Evolutionary conservation across 2,888 invertebrate genomes (phyloP), one percentile per base, ranked within the genome.

Genomic region (Chesias legatella): DNA sequence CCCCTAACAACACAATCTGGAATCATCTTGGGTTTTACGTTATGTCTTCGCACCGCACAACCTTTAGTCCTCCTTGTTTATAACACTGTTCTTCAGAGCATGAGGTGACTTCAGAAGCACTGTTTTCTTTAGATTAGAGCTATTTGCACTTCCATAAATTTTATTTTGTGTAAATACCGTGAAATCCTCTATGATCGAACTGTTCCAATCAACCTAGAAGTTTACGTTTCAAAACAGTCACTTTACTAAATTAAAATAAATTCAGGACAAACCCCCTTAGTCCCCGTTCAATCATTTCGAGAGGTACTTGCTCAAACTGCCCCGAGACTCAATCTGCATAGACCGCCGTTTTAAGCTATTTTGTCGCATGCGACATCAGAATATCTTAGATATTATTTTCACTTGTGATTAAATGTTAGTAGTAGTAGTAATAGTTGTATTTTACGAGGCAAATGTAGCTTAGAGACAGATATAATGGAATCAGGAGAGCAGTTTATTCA

Each of bases 221-320:
- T 79, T 77, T 71, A 78, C 72, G 78, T 79, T 78, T 77, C 82
- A 77, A 83, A 84, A 78, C 73, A 77, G 79, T 74, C 83, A 86
- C 88, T 88, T 86, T 77, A 76, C 76, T 65, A 83, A 85, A 88
- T 86, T 86, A 85, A 85, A 86, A 84, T 82, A 78, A 82, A 79
- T 73, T 77, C 67, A 62, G 67, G 66, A 67, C 75, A 73, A 82
- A 76, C 73, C 79, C 77, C 77, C 79, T 73, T 71, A 75, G 83
- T 82, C 88, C 86, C 84, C 66, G 77, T 75, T 85, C 84, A 86
- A 86, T 86, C 84, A 86, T 84, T 83, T 82, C 79, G 68, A 84
- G 73, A 78, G 77, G 70, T 69, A 67, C 54, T 67, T n/a, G n/a
- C 77, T 72, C 76, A 73, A 78, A 76, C 70, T 67, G 77, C 78